Percentiles rank a stretch among this genome's conserved stretches.
Conservation (phyloP, 2,797 vertebrate genomes). For the Anabas testudineus region DNA sequence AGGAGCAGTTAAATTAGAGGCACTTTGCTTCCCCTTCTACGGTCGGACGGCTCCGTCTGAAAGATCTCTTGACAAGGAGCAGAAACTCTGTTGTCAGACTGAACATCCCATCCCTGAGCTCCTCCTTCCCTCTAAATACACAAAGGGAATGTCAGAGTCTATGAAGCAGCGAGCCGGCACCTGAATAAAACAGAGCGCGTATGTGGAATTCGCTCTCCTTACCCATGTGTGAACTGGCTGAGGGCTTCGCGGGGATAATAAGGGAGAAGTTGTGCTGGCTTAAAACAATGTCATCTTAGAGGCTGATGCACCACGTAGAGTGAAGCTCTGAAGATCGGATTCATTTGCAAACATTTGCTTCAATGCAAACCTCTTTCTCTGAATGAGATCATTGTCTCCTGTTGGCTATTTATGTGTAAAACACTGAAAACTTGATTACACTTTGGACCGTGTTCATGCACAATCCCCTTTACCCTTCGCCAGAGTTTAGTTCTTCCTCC, state of each 20-base stretch:
- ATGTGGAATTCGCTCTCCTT: slow-evolving; percentile 56
- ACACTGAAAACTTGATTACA: slow-evolving; percentile 23
- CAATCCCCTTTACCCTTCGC: slow-evolving; percentile 1
- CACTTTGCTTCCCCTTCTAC: slow-evolving; percentile 60
- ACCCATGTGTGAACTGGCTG: slow-evolving; percentile 61
- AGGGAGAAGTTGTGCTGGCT: slow-evolving; percentile 38
- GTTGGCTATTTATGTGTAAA: background rate
- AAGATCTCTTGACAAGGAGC: slow-evolving; percentile 71
- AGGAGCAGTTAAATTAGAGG: slow-evolving; percentile 65
- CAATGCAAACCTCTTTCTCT: background rate
- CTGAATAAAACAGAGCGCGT: slow-evolving; percentile 74
- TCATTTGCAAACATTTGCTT: slow-evolving; percentile 3
- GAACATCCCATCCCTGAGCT: slow-evolving; percentile 54
- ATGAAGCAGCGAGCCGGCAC: slow-evolving; percentile 76
- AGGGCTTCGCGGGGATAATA: slow-evolving; percentile 47
- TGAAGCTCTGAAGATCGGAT: background rate
- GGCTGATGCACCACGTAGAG: slow-evolving; percentile 5
- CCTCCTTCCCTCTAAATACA: slow-evolving; percentile 68
- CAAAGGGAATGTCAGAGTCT: slow-evolving; percentile 79
- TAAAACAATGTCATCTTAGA: slow-evolving; percentile 29
- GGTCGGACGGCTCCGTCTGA: slow-evolving; percentile 65
- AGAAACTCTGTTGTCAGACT: slow-evolving; percentile 68
- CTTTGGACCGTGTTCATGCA: background rate
- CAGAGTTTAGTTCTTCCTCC: slow-evolving; percentile 13
- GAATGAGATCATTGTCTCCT: slow-evolving; percentile 1